Evolutionary conservation across 2,797 vertebrate genomes (phyloP).

Genomic region (Sebastes alutus): DNA sequence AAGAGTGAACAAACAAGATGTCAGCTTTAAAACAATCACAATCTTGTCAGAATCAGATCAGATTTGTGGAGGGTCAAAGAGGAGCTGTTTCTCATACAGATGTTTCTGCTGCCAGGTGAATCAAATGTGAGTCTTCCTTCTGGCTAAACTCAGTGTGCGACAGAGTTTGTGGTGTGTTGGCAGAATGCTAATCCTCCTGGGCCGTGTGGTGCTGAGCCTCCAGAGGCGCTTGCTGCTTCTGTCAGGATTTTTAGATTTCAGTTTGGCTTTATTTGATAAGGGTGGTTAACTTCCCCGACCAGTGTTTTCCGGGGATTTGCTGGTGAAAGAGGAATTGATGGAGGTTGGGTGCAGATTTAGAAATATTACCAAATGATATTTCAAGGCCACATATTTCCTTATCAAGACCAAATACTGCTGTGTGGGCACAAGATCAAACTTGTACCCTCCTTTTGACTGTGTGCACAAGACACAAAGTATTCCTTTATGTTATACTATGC

Average conservation of each 20-base stretch:
- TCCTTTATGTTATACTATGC: not conserved
- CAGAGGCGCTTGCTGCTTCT: conserved; percentile 7
- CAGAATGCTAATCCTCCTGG: conserved; percentile 21
- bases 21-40: not conserved
- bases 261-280: not conserved
- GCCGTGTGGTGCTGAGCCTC: not conserved
- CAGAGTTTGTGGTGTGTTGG: conserved; percentile 15
- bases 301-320: not conserved
- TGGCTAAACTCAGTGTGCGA: not conserved
- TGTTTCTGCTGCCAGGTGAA: conserved; percentile 2
- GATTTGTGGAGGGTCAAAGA: not conserved
- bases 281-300: not conserved
- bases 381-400: not conserved
- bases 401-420: not conserved
- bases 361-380: not conserved
- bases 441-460: not conserved
- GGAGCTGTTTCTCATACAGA: not conserved
- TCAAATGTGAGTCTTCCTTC: not conserved
- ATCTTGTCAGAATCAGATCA: not conserved
- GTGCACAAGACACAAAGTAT: not conserved
- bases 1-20: not conserved
- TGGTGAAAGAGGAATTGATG: not conserved
- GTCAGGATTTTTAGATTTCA: conserved; percentile 18
- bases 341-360: not conserved
- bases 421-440: not conserved